These are phyloP conservation scores for Mythimna ferrago DNA, from an alignment of 2,888 invertebrate species.

Conservation along the genomic window DNA sequence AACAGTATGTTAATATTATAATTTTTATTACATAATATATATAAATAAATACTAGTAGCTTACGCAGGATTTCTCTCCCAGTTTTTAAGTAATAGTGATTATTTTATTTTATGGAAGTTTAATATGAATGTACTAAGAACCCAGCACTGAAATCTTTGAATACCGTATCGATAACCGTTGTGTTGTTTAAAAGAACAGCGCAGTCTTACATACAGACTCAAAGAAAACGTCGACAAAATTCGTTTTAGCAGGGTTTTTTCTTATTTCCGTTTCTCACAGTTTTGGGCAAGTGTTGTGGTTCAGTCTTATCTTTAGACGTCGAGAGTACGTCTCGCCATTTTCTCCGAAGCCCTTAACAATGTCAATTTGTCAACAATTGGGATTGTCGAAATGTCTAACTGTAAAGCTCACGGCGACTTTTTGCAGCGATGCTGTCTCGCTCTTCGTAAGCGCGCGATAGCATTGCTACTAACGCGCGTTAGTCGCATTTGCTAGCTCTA, in stretches of 20 bases:
- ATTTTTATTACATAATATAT: not conserved
- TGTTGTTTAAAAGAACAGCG: not conserved
- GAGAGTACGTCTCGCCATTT: not conserved
- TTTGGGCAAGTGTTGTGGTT: not conserved
- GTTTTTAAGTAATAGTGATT: not conserved
- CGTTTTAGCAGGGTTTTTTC: not conserved
- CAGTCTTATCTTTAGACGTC: not conserved
- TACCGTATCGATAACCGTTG: not conserved
- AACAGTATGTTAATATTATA: not conserved
- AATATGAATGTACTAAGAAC: not conserved
- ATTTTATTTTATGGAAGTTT: not conserved
- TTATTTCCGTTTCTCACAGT: not conserved
- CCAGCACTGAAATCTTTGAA: not conserved
- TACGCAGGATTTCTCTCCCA: too few species aligned
- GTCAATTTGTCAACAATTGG: not conserved
- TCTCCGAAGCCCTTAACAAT: not conserved
- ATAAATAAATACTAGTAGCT: not conserved
- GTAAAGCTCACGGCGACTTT: not conserved
- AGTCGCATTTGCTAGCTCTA: too few species aligned
- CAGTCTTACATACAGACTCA: not conserved
- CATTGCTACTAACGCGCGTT: too few species aligned
- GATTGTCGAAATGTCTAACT: not conserved
- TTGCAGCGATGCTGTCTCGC: too few species aligned
- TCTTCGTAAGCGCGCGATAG: too few species aligned
- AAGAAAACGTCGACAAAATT: not conserved